Evolutionary conservation across 1,140 invertebrate genomes (phyloP), one percentile per base, ranked within the genome.

Genomic region (Armadillidium nasatum): DNA sequence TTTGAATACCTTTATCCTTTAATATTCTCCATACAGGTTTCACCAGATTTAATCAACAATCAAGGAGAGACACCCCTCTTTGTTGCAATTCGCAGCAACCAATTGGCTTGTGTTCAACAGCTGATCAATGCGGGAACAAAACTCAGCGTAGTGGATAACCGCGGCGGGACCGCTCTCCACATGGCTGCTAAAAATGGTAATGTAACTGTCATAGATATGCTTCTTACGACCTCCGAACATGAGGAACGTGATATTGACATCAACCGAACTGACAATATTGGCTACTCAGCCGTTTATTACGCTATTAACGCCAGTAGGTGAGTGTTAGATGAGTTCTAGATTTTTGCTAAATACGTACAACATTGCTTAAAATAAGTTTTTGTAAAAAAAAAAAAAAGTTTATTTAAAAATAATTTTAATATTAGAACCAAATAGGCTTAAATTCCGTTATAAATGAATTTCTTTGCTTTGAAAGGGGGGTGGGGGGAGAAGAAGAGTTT

Each of bases 131-230:
- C 79, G 7, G 79, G 79, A 10, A 81, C 79, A 0, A 75, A 77
- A 19, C 66, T 81, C 13, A 81, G 77, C 22, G 33, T 78, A 2
- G 72, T 78, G 23, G 79, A 81, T 75, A 81, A 81, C 45, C 73
- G 79, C 43, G 79, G 79, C 6, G 79, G 79, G 45, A 71, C 79
- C 15, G 79, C 79, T 10, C 73, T 81, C 11, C 79, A 81, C 75
- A 78, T 81, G 73, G 79, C 77, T 44, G 79, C 79, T 22, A 81
- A 81, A 72, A 81, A 78, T 44, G 79, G 79, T 54, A 81, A 81
- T 67, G 79, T 81, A 13, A 81, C 80, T 10, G 80, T 81, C 11
- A 78, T 78, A 69, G 79, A 81, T 68, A 81, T 81, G 80, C 77
- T 81, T 0, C 73, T 81, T 44, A 81, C 80, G 0, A 78, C 80